phyloP scores from a whole-genome alignment of 2,113 vertebrate species.

The Pseudorhombus dupliciocellatus region DNA sequence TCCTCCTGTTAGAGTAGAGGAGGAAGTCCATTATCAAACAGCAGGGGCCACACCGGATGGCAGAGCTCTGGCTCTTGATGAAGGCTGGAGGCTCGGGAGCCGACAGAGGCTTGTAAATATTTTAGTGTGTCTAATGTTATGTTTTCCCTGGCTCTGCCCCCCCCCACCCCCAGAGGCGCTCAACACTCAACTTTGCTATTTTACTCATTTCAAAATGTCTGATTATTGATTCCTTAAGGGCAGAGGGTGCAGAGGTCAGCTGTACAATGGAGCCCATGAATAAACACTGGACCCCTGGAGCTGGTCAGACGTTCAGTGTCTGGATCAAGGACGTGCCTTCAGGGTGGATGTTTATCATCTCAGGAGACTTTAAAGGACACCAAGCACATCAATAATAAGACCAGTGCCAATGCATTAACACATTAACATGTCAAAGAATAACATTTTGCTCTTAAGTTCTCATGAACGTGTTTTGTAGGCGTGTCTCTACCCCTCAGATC shows the following conservation, averaged over 20 bases:
- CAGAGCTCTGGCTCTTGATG: conserved; percentile 43
- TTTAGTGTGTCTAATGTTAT: conserved; percentile 59
- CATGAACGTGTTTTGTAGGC: no score
- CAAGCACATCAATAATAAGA: no score
- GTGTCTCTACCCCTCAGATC: no score
- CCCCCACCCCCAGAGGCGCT: background rate
- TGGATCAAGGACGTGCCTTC: no score
- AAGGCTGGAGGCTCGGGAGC: conserved; percentile 46
- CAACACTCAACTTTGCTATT: conserved; percentile 23
- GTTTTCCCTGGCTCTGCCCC: conserved; percentile 37
- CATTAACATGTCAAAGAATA: no score
- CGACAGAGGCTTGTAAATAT: conserved; percentile 64
- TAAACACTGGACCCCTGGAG: background rate
- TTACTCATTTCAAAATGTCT: conserved; percentile 28
- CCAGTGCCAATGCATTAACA: no score
- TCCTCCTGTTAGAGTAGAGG: conserved; percentile 18
- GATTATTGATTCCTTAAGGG: conserved; percentile 23
- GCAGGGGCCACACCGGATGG: conserved; percentile 48
- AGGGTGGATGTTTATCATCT: background rate
- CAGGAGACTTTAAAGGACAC: background rate
- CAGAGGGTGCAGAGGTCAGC: conserved; percentile 31
- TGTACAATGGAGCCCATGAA: background rate
- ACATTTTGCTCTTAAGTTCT: background rate
- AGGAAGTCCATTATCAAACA: conserved; percentile 66
- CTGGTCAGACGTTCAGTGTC: background rate